These are phyloP conservation scores for Pongo abelii DNA, from an alignment of 2,113 vertebrate species.

Conservation along the genomic window DNA sequence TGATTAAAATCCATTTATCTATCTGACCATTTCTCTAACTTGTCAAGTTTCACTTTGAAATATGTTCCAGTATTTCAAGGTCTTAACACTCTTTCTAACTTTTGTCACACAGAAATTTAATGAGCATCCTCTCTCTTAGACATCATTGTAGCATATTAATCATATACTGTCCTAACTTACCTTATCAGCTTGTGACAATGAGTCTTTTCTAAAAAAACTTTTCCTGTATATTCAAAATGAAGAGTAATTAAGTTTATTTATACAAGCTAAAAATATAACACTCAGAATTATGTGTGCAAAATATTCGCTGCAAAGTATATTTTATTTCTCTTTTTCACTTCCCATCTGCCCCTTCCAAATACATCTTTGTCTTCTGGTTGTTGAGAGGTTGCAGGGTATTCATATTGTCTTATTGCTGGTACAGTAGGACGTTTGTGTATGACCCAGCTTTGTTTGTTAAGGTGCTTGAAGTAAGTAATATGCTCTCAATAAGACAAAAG, in stretches of 20 bases:
- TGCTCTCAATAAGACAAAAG: not conserved
- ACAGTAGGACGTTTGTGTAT: not conserved
- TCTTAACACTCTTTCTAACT: not conserved
- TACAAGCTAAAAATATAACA: not conserved
- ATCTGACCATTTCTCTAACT: conserved; percentile 27
- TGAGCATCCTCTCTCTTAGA: not conserved
- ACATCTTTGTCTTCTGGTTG: not conserved
- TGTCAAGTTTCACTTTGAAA: conserved; percentile 54
- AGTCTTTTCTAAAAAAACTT: not conserved
- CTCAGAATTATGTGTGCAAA: not conserved
- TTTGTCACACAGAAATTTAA: not conserved
- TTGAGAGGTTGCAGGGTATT: not conserved
- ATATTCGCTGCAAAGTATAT: not conserved
- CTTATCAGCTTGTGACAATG: not conserved
- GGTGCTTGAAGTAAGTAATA: not conserved
- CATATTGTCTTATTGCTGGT: not conserved
- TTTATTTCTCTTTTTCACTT: not conserved
- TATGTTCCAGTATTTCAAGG: not conserved
- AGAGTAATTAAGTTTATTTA: not conserved
- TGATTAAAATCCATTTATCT: conserved; percentile 51
- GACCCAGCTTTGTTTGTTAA: not conserved
- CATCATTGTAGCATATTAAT: not conserved
- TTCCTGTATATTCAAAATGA: not conserved
- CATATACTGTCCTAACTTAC: not conserved
- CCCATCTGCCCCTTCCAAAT: not conserved